Evolutionary conservation across 2,888 invertebrate species (phyloP), one percentile per base, ranked within the genome.

Genomic region (Eilema sororculum): DNA sequence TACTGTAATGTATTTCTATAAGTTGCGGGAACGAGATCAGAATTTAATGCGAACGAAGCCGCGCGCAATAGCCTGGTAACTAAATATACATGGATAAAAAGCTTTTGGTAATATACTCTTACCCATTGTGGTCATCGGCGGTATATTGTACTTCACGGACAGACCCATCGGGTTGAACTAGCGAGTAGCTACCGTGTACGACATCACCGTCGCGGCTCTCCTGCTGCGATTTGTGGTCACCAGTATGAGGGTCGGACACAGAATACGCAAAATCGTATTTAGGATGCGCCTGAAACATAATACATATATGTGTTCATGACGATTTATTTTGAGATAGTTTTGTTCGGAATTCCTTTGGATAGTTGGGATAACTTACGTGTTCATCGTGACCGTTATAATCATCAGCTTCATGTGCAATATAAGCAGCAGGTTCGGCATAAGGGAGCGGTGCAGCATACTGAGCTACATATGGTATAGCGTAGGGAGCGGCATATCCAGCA

Each of bases 141-240:
- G 95, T 93, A 90, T 96, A 96, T 73, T 96, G 93, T 71, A 96
- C 96, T 76, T 95, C 94, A 79, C 96, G 94, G 65, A 94, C 90
- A 80, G 95, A 95, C 77, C 96, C 95, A 76, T 96, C 96, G 67
- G 96, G 95, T 86, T 96, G 95, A 66, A 95, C 91, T 68, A 96
- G 88, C 3, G 94, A 93, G 89, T 96, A 95, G 81, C 83, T 88
- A 24, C 96, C 96, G 78, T 95, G 95, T 28, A 96, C 96, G 25
- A 87, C 90, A 83, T 95, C 96, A 41, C 96, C 96, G 77, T 96
- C 96, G 78, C 94, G 92, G 78, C 86, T 87, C 87, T 96, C 96
- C 79, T 95, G 95, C 87, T 95, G 95, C 20, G 91, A 89, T 87
- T 96, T 95, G 86, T 94, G 91, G 90, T 96, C 96, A 58, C 96